Base-by-base conservation (phyloP, 37 sponge, comb jelly and placozoan genomes). In the Spongia lamella region DNA sequence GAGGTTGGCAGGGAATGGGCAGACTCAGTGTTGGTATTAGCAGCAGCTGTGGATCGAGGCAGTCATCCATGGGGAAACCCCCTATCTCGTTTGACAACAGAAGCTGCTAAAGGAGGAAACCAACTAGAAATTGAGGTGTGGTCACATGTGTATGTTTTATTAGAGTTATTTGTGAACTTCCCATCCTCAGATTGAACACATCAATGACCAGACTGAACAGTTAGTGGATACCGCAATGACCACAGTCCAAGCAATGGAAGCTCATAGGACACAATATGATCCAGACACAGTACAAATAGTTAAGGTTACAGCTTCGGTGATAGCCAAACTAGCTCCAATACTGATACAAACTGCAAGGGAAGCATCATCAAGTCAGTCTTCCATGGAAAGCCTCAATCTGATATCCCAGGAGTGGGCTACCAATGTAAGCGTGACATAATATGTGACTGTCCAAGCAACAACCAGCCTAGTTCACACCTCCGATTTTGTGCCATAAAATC, bases 331-430 rank as follows among this genome's bases (percentile, higher is more conserved):
- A 15, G 84, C 85, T 22, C 90, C 90, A 38, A 30, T 79, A 66
- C 56, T 89, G 19, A 37, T 89, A 40, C 66, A 47, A 17, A 76
- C 90, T 38, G 90, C 90, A 25, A 72, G 68, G 34, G 63, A 53
- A 40, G 72, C 70, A 17, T 25, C 72, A 11, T 22, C 31, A 0
- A 13, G 32, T 51, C 38, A 58, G 73, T 9, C 65, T 56, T 1
- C n/a, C 33, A 30, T 47, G 17, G 87, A 87, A 50, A 68, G 70
- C 16, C 77, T 87, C 2, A 68, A 81, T 35, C 54, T 87, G 22
- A 62, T 87, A 20, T 75, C 87, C 36, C 76, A 87, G 70, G 87
- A 93, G 1, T 93, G 94, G 94, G 80, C 90, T n/a, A 52, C 90
- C 30, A 90, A 89, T 59, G 94, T 93, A 38, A 61, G 73, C 15